A percentile compares a stretch with the other conserved stretches of the same genome.
Conservation (phyloP, 2,888 invertebrate species). For the Abrostola triplasia region DNA sequence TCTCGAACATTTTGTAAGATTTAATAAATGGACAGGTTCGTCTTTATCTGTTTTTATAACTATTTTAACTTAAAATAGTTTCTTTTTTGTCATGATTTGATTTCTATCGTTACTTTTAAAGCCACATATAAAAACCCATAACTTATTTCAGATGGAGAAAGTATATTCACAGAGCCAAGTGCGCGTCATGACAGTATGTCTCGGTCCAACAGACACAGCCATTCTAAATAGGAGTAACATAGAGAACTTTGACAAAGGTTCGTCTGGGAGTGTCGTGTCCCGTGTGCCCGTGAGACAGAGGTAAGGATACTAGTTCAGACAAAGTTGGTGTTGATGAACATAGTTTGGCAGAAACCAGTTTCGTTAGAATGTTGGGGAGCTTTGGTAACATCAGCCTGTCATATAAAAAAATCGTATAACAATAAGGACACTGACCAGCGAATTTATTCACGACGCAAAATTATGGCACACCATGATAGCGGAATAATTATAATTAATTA, state of each 20-base stretch:
- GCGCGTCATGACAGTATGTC: constrained; percentile 78
- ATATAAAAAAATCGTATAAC: no score
- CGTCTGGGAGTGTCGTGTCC: constrained; percentile 59
- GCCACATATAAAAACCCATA: constrained; percentile 7
- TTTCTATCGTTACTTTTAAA: no score
- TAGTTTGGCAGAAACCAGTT: constrained; percentile 33
- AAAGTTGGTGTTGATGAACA: constrained; percentile 40
- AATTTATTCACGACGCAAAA: no score
- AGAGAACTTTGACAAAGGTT: constrained; percentile 67
- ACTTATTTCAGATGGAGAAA: constrained; percentile 65
- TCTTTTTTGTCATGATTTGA: no score
- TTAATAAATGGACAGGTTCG: neutral
- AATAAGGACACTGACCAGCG: no score
- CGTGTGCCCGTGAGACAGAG: constrained; percentile 73
- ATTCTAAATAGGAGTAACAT: constrained; percentile 71
- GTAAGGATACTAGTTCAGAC: constrained; percentile 61
- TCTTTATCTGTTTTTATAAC: no score
- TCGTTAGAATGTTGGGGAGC: constrained; percentile 18
- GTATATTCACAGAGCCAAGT: constrained; percentile 69
- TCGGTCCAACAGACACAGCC: constrained; percentile 83
- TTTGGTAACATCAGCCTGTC: neutral
- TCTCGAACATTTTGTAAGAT: neutral
- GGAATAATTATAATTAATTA: no score
- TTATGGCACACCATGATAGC: no score
- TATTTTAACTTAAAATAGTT: no score